Base-by-base conservation (phyloP, 2,888 invertebrate species). In the Diarsia dahlii region DNA sequence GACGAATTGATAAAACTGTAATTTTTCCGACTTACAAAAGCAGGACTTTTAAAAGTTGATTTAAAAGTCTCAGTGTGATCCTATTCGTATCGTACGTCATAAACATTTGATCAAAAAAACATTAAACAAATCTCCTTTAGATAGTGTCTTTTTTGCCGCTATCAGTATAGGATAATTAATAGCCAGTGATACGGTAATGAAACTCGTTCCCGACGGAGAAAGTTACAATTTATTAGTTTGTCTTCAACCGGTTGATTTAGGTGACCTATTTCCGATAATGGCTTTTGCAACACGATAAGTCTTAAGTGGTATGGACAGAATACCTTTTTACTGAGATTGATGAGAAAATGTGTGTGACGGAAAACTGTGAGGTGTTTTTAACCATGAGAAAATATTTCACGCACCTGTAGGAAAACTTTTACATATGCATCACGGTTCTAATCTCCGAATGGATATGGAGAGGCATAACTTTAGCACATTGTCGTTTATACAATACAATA, bases 141-240 rank as follows among this genome's bases (percentile, higher is more conserved):
- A 64, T 60, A 62, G 39, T 64, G 12, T 34, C 28, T 48, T 74
- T 72, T 78, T 62, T 70, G 70, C 58, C 46, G 62, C 48, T 34
- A 74, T 63, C 62, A 45, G 52, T 62, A 54, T 79, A 10, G 39
- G 63, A 58, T 81, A 84, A 84, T 80, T 79, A 80, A 84, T 81
- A 68, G 74, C 75, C 45, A 80, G 67, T 84, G 76, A 84, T 80
- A 80, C 82, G 84, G 71, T 84, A 82, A 84, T 84, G 84, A 71
- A 84, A 80, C 81, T 75, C 80, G 63, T 65, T 80, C 48, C 70
- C 71, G 45, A 34, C 18, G 60, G 65, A 73, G 63, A 84, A 82
- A 82, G 82, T 82, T 84, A 84, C 76, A 80, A 82, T 82, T 82
- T 82, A 82, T 82, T 84, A 84, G 80, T 84, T 76, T 82, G 84